A percentile compares a stretch with the other conserved stretches of the same genome.
These are phyloP conservation scores for Tribolium freemani DNA, from an alignment of 2,888 invertebrate species.

Conservation along the genomic window DNA sequence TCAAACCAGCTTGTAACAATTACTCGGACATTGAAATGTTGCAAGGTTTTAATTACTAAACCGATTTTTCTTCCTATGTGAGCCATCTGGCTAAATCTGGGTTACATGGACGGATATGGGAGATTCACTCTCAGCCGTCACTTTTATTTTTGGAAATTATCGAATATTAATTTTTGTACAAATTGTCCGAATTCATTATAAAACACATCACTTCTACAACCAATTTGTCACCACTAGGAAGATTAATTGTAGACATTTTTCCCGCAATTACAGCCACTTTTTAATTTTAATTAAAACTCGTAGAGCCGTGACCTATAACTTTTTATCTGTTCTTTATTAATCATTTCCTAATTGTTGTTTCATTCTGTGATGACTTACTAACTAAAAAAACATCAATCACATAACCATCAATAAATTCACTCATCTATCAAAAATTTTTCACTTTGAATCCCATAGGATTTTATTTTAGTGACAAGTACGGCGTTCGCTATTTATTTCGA, in stretches of 20 bases:
- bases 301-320: conserved; percentile 30
- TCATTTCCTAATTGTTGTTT: conserved; percentile 5
- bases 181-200: conserved; percentile 32
- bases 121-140: conserved; percentile 39
- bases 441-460: conserved; percentile 7
- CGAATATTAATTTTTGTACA: not conserved
- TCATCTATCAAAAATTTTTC: conserved; percentile 32
- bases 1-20: conserved; percentile 17
- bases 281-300: conserved; percentile 38
- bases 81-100: conserved; percentile 2
- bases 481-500: conserved; percentile 9
- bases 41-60: conserved; percentile 27
- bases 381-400: conserved; percentile 27
- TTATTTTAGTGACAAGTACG: conserved; percentile 15
- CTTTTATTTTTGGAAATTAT: conserved; percentile 18
- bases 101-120: conserved; percentile 35
- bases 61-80: conserved; percentile 12
- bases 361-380: not conserved
- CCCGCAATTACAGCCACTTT: conserved; percentile 26
- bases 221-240: conserved; percentile 34
- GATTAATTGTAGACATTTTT: conserved; percentile 36
- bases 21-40: conserved; percentile 22
- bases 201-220: conserved; percentile 20
- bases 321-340: conserved; percentile 21
- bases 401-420: conserved; percentile 13